These are phyloP conservation scores for Drosophila mercatorum DNA, from an alignment of 2,888 invertebrate species.

Conservation along the genomic window DNA sequence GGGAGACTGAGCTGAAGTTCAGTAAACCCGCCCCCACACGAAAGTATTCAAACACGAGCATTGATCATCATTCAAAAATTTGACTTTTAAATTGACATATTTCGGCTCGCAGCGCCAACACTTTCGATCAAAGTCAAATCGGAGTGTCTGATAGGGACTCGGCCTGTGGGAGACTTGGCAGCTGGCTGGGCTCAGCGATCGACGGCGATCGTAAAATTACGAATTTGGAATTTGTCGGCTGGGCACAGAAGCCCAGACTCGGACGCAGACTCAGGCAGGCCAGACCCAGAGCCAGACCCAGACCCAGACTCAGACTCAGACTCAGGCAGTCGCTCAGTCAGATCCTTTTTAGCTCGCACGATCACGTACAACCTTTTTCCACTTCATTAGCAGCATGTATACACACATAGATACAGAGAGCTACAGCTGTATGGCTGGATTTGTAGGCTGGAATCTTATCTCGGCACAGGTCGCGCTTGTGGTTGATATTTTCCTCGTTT, in stretches of 20 bases:
- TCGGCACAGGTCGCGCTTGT: conserved; percentile 49
- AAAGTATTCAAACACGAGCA: conserved; percentile 23
- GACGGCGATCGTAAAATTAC: conserved; percentile 49
- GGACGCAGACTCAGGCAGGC: not conserved
- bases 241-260: not conserved
- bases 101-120: conserved; percentile 34
- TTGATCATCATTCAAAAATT: conserved; percentile 66
- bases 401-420: not conserved
- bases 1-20: conserved; percentile 27
- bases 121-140: conserved; percentile 67
- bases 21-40: conserved; percentile 46
- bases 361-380: conserved; percentile 52
- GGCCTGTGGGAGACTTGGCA: conserved; percentile 36
- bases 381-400: conserved; percentile 59
- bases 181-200: conserved; percentile 40
- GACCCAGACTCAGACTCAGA: no score
- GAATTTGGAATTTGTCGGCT: conserved; percentile 38
- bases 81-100: conserved; percentile 58
- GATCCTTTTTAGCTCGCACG: conserved; percentile 46
- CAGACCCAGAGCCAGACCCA: not conserved
- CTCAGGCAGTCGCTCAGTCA: conserved; percentile 19
- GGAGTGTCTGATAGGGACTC: not conserved
- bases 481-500: conserved; percentile 27
- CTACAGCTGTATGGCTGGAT: conserved; percentile 9
- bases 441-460: conserved; percentile 45